Evolutionary conservation across 2,113 vertebrate species (phyloP).

Genomic region (Clinocottus analis): DNA sequence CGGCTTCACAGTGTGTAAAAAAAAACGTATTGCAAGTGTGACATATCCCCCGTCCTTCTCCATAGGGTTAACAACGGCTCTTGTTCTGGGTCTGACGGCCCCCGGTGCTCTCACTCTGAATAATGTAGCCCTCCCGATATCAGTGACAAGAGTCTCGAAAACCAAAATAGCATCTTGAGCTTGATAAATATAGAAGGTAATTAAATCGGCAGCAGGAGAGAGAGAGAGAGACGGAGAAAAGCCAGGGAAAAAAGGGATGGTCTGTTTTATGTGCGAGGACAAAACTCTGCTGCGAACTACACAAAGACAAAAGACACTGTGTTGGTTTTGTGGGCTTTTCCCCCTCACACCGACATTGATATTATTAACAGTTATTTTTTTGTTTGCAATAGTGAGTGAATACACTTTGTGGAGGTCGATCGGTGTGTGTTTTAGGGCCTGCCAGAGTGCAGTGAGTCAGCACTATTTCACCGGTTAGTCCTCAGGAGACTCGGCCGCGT

Average conservation of each 20-base stretch:
- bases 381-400: slow-evolving; percentile 2
- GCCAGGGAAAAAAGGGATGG: slow-evolving; percentile 58
- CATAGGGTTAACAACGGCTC: slow-evolving; percentile 61
- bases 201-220: slow-evolving; percentile 79
- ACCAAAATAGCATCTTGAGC: slow-evolving; percentile 82
- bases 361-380: background rate
- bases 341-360: background rate
- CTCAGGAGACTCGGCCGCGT: slow-evolving; percentile 58
- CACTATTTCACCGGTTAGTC: slow-evolving; percentile 70
- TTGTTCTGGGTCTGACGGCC: slow-evolving; percentile 65
- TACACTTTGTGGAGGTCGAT: background rate
- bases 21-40: background rate
- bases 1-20: background rate
- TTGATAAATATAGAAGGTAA: slow-evolving; percentile 84
- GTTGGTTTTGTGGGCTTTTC: background rate
- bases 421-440: slow-evolving; percentile 48
- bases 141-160: slow-evolving; percentile 79
- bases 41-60: slow-evolving; percentile 39
- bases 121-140: slow-evolving; percentile 78
- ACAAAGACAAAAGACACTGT: background rate
- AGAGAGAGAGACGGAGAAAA: slow-evolving; percentile 75
- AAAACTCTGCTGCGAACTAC: slow-evolving; percentile 46
- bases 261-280: slow-evolving; percentile 66
- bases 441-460: slow-evolving; percentile 77
- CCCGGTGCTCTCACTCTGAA: slow-evolving; percentile 72